Percentiles rank a stretch among this genome's conserved stretches.
Evolutionary conservation across 2,113 vertebrate genomes (phyloP).

Genomic region (Nothocercus nigrocapillus): DNA sequence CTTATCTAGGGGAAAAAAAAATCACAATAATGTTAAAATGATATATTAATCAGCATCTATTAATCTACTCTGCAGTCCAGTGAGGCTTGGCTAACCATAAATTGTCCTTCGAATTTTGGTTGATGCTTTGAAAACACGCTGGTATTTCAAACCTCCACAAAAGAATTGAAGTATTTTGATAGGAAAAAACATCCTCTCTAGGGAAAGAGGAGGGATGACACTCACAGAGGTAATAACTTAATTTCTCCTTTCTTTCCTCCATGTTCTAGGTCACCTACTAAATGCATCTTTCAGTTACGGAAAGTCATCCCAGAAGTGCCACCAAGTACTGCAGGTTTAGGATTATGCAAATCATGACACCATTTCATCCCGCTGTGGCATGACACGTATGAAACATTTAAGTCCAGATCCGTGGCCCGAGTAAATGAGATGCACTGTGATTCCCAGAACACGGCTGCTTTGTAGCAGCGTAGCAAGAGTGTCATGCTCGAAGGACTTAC

Average conservation of each 20-base stretch:
- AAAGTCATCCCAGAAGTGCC: not conserved
- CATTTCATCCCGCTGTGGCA: not conserved
- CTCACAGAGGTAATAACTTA: not conserved
- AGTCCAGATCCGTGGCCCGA: not conserved
- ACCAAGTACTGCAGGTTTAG: not conserved
- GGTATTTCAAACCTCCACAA: not conserved
- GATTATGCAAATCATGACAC: not conserved
- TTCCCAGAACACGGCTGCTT: not conserved
- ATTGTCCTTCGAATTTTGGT: not conserved
- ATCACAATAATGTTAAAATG: not conserved
- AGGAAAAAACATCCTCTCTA: not conserved
- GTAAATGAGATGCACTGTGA: not conserved
- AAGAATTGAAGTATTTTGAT: not conserved
- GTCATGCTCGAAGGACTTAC: not conserved
- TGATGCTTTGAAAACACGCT: not conserved
- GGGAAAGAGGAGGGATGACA: not conserved
- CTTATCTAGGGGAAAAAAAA: not conserved
- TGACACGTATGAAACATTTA: not conserved
- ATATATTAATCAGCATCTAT: not conserved
- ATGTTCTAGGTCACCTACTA: not conserved
- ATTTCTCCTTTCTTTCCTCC: not conserved
- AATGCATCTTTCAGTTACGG: not conserved
- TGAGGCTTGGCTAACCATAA: not conserved
- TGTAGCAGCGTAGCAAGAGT: accelerated
- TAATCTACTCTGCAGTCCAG: too few species aligned